Evolutionary conservation across 2,888 invertebrate genomes (phyloP).

Genomic region (Standfussiana lucernea): DNA sequence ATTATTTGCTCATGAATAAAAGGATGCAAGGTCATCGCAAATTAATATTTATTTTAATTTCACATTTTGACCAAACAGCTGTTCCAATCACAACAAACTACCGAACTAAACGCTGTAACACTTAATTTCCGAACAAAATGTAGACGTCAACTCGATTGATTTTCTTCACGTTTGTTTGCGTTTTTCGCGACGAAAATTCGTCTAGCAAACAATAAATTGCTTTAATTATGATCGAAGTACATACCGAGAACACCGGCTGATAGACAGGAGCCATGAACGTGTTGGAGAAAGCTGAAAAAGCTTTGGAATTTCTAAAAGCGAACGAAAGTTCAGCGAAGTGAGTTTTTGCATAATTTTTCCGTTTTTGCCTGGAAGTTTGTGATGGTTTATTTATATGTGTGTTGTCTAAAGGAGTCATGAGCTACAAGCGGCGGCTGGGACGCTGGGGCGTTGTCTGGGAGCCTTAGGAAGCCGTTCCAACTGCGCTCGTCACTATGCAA

Average conservation of each 20-base stretch:
- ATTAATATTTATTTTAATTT: neutral
- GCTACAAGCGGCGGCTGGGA: conserved; percentile 85
- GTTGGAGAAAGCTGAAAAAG: conserved; percentile 88
- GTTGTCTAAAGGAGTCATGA: conserved; percentile 83
- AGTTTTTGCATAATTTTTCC: conserved; percentile 67
- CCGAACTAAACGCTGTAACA: too few relatives aligned
- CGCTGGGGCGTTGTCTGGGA: conserved; percentile 86
- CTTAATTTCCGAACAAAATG: conserved; percentile 53
- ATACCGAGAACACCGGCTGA: conserved; percentile 66
- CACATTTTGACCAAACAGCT: conserved; percentile 37
- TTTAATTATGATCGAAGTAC: conserved; percentile 70
- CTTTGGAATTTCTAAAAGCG: conserved; percentile 85
- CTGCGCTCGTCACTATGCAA: conserved; percentile 85
- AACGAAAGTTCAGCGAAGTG: conserved; percentile 84
- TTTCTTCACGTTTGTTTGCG: conserved; percentile 78
- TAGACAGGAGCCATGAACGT: conserved; percentile 82
- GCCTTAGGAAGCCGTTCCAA: conserved; percentile 85
- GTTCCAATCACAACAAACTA: conserved; percentile 5
- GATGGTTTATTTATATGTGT: conserved; percentile 45
- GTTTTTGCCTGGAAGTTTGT: conserved; percentile 46
- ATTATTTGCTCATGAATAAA: too few relatives aligned
- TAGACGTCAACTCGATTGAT: conserved; percentile 74
- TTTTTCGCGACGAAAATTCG: conserved; percentile 71
- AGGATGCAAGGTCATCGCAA: rapidly evolving
- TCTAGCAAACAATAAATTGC: conserved; percentile 57